These are phyloP conservation scores for Athripsodes cinereus DNA, from an alignment of 2,888 invertebrate genomes.

Conservation along the genomic window DNA sequence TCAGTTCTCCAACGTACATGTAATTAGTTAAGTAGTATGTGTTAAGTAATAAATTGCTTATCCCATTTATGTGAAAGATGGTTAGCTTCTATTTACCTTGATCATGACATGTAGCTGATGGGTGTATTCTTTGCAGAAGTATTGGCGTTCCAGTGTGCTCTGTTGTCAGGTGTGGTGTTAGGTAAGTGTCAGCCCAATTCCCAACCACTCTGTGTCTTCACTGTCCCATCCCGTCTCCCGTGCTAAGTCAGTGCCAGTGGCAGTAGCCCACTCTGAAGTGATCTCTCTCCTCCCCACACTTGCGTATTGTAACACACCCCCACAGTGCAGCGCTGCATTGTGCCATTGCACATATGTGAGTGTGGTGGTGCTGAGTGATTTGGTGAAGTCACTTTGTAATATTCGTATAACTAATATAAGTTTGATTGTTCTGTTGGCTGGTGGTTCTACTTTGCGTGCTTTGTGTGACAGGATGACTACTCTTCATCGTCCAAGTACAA, in stretches of 20 bases:
- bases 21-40: too few species aligned
- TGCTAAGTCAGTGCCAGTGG: conserved; percentile 3
- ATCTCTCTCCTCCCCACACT: not conserved
- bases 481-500: conserved; percentile 52
- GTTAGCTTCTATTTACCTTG: conserved; percentile 6
- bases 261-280: not conserved
- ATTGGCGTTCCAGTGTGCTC: conserved; percentile 60
- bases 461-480: conserved; percentile 55
- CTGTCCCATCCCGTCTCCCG: too few species aligned
- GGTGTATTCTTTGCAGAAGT: conserved; percentile 77
- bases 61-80: not conserved
- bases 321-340: not conserved
- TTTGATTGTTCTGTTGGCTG: conserved; percentile 54
- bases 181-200: conserved; percentile 52
- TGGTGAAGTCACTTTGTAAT: not conserved
- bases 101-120: conserved; percentile 49
- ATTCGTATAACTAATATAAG: conserved; percentile 24
- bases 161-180: conserved; percentile 55
- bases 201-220: not conserved
- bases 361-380: not conserved
- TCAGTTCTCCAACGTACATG: too few species aligned
- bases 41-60: not conserved
- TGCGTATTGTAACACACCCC: not conserved
- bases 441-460: conserved; percentile 54
- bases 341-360: not conserved